Conservation (phyloP, 2,888 invertebrate species). For the Agriopis marginaria region DNA sequence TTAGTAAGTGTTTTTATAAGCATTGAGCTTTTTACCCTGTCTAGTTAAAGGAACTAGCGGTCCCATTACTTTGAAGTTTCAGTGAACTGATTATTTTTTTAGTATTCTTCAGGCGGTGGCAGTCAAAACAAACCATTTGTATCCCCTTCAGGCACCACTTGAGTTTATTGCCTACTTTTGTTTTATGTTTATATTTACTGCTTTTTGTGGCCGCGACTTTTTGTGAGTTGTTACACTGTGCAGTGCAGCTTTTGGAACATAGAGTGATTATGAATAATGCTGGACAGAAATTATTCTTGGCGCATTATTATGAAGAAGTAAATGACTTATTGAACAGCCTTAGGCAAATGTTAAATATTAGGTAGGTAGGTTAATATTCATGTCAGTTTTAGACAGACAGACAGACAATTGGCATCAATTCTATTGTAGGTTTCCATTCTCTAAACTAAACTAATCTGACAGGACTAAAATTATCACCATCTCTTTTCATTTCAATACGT, state of each 20-base stretch:
- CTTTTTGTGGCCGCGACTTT: slow-evolving; percentile 52
- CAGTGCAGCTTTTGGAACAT: slow-evolving; percentile 3
- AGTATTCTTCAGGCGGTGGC: slow-evolving; percentile 67
- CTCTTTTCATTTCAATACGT: too few relatives aligned
- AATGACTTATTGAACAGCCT: too few relatives aligned
- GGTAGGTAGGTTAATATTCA: too few relatives aligned
- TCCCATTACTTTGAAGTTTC: slow-evolving; percentile 68
- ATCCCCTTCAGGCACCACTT: slow-evolving; percentile 75
- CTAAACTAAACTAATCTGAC: too few relatives aligned
- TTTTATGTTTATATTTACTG: slow-evolving; percentile 76
- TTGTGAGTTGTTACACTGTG: slow-evolving; percentile 24
- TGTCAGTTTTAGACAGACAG: too few relatives aligned
- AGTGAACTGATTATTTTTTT: slow-evolving; percentile 71
- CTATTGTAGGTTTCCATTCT: too few relatives aligned
- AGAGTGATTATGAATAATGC: too few relatives aligned
- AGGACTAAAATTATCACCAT: too few relatives aligned
- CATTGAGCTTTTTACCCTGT: slow-evolving; percentile 36
- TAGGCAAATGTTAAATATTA: too few relatives aligned
- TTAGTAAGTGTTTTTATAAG: slow-evolving; percentile 24
- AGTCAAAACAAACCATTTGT: slow-evolving; percentile 85
- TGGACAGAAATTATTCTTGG: too few relatives aligned
- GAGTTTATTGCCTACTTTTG: slow-evolving; percentile 71
- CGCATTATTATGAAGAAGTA: too few relatives aligned
- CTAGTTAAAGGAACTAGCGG: slow-evolving; percentile 50
- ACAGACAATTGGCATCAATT: too few relatives aligned